Base-by-base conservation (phyloP, 2,888 invertebrate genomes). In the Creontiades dilutus region DNA sequence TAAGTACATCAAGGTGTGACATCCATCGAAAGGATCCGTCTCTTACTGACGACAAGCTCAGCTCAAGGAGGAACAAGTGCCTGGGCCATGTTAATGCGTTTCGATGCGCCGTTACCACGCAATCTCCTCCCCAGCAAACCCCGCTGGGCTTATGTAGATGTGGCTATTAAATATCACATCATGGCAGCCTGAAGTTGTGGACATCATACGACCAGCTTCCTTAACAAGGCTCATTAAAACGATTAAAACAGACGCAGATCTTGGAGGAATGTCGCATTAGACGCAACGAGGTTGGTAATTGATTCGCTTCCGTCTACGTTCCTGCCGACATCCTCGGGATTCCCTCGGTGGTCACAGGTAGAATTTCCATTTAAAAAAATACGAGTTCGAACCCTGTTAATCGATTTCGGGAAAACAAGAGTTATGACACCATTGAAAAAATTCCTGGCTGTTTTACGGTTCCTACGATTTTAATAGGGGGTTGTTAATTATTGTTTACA, bases 221-320 rank as follows among this genome's bases (percentile, higher is more conserved):
- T 48, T 52, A 82, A 82, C 82, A 82, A 82, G 82, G 82, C 27
- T 27, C 81, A 82, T 82, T 82, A 82, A 52, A 82, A 52, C 82
- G n/a, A 82, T 82, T 82, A 82, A 82, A 82, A 48, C 48, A 52
- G 48, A 23, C 48, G 47, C 82, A 23, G 82, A 48, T 47, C 82
- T 52, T 52, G 52, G 52, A 68, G 82, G 48, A 82, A 52, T 46
- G 47, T 19, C 82, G 19, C 47, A 52, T 82, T 82, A 48, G 14
- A 48, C 48, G 82, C 82, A 52, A 82, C 82, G 52, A 19, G 48
- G 47, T 27, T 52, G 23, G 52, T 23, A 82, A 82, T 82, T 82
- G 82, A 82, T 82, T 82, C 82, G 82, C 19, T 52, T 52, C 27
- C 82, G 47, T 82, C 82, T 82, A 27, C n/a, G 68, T 27, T 52